Conservation (phyloP, 2,113 vertebrate genomes). For the Micronisus gabar region DNA sequence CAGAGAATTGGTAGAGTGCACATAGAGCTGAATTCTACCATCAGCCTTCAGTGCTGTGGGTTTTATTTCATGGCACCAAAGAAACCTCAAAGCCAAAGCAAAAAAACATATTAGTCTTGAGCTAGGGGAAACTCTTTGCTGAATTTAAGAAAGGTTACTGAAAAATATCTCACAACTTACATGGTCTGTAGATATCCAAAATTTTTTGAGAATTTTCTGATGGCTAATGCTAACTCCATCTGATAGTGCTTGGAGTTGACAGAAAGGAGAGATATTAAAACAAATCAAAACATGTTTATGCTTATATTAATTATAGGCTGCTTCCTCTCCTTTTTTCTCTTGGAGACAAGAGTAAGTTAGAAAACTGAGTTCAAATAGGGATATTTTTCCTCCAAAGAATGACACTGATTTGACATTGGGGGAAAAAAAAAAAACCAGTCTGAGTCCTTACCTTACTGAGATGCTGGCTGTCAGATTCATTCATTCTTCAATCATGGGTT, state of each 20-base stretch:
- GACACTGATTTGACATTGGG: not conserved
- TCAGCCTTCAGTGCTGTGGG: not conserved
- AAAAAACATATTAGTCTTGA: not conserved
- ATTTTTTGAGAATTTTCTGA: not conserved
- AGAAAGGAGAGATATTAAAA: not conserved
- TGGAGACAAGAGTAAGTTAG: not conserved
- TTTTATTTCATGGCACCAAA: not conserved
- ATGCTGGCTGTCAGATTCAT: not conserved
- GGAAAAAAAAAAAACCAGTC: not conserved
- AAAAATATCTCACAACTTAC: not conserved
- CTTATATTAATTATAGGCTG: not conserved
- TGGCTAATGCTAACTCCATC: not conserved
- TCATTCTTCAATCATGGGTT: slow-evolving; percentile 12
- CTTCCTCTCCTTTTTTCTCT: not conserved
- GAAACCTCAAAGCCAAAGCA: not conserved
- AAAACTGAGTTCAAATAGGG: not conserved
- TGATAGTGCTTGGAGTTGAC: not conserved
- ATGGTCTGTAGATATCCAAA: not conserved
- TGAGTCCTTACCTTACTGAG: not conserved
- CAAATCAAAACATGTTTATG: not conserved
- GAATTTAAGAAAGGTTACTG: not conserved
- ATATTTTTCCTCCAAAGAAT: not conserved
- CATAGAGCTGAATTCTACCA: not conserved
- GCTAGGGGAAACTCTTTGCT: not conserved
- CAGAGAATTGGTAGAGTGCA: not conserved